Evolutionary conservation across 2,113 vertebrate species (phyloP), one percentile per base, ranked within the genome.

Genomic region (Xiphophorus couchianus): DNA sequence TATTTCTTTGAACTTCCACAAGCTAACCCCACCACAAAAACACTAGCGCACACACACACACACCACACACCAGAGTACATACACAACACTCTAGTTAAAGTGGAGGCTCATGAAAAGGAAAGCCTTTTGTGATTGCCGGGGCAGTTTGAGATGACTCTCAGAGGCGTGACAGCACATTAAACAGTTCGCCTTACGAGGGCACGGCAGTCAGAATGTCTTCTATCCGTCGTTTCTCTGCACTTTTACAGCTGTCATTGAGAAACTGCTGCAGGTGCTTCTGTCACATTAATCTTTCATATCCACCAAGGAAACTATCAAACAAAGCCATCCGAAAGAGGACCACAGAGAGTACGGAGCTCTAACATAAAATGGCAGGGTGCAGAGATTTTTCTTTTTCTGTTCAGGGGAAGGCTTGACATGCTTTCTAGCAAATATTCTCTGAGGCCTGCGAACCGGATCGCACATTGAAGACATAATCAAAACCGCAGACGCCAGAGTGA

Each of bases 261-360:
- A 92, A 92, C 86, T 83, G 89, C 92, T 92, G 89, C 92, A 93
- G 92, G 92, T 93, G 90, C 86, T 90, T 90, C 87, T 87, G 80
- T 81, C 30, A 73, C 87, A 92, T 93, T 89, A 91, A 91, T 90
- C 87, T 93, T 93, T 91, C 88, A 92, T 92, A 88, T 74, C 80
- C 84, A 90, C 87, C 80, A 63, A 89, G 89, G 81, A 91, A 90
- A 82, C 91, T 82, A 91, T 91, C 92, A 89, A 90, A 91, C 84
- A 82, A 87, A 85, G 39, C 67, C 82, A 87, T 83, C 83, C 80
- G 83, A 86, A 83, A 83, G 39, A 90, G 84, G 88, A 87, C 87
- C 86, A 82, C 83, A 83, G 85, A 84, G 83, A 89, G 80, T 62
- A 58, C 73, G 79, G 84, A 81, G 80, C 42, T 68, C 76, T 42